Evolutionary conservation across 2,797 vertebrate species (phyloP), one percentile per base, ranked within the genome.

Genomic region (Gila robusta): DNA sequence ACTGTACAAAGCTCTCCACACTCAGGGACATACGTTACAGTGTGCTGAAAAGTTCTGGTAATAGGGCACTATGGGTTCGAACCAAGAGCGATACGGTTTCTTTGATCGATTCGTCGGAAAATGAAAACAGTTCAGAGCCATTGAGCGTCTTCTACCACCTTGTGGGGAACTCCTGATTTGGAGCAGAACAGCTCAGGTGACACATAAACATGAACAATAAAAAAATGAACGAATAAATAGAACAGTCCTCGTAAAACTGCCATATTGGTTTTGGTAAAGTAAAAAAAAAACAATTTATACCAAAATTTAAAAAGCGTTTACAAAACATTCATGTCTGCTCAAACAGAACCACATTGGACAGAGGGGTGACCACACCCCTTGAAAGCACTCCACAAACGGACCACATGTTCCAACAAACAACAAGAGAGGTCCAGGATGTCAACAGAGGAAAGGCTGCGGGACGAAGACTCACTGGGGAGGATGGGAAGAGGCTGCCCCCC

Each of bases 91-190:
- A 91, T 87, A 93, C 91, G 93, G 54, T 17, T 84, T 87, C 72
- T 86, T 88, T 90, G 56, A 88, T 86, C 67, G 32, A 76, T 79
- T 91, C 44, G 44, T 93, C 91, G 91, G 89, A 92, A 94, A 95
- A 94, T 92, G 88, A 95, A 95, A 96, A 96, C 95, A 96, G 95
- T 96, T 95, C 93, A 91, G 91, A 96, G 95, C 95, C 95, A 87
- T 81, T 90, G 81, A 87, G 80, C 81, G 21, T 88, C 77, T 82
- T 83, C 71, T 83, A 86, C 66, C 81, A 77, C 86, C 78, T 59
- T 11, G 83, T 47, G 78, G 73, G 81, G 78, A 82, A 77, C 89
- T 81, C 86, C 69, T 56, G 37, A 81, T 79, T 87, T 84, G 84
- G 74, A 80, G 64, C 79, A 77, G 35, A 85, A 89, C 35, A 85